Conservation (phyloP, 2,888 invertebrate genomes). For the Tanypteryx hageni region DNA sequence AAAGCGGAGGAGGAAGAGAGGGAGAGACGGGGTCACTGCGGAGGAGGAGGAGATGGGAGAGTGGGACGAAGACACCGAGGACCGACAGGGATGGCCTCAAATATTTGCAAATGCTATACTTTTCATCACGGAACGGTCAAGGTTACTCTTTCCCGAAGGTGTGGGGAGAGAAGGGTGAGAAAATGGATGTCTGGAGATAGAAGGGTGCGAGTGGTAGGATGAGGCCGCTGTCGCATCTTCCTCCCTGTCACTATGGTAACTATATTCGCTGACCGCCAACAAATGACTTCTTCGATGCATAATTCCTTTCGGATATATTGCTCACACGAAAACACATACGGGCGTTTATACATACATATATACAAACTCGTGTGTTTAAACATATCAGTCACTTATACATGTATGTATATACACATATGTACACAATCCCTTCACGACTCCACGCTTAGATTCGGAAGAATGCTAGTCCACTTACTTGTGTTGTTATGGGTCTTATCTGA, state of each 20-base stretch:
- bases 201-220: background rate
- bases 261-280: background rate
- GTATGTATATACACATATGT: no score
- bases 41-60: constrained; percentile 31
- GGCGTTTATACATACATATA: background rate
- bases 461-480: no score
- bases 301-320: background rate
- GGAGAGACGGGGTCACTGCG: constrained; percentile 8
- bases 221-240: background rate
- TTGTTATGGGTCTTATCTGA: no score
- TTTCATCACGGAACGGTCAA: constrained; percentile 56
- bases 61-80: background rate
- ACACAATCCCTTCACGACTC: no score
- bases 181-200: background rate
- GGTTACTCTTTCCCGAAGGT: constrained; percentile 29
- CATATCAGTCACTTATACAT: no score
- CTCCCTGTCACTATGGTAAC: background rate
- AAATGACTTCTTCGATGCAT: background rate
- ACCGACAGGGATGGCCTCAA: constrained; percentile 16
- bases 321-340: background rate
- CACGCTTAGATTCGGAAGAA: no score
- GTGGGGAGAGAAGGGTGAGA: background rate
- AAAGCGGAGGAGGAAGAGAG: constrained; percentile 22
- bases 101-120: constrained; percentile 63
- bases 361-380: no score